Evolutionary conservation across 2,113 vertebrate genomes (phyloP), one percentile per base, ranked within the genome.

Genomic region (Epinephelus lanceolatus): DNA sequence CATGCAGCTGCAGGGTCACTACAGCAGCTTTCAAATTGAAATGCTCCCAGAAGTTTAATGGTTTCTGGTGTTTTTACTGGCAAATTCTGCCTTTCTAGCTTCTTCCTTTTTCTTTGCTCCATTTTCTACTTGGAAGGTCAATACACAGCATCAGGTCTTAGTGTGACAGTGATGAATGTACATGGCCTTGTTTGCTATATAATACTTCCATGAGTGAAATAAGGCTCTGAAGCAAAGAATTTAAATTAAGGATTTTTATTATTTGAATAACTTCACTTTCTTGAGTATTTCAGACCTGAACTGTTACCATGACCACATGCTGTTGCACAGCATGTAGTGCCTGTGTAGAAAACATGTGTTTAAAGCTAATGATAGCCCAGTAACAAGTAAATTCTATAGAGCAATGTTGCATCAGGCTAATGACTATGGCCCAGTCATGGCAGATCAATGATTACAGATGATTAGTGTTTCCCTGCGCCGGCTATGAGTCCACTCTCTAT

Each of bases 381-480:
- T 61, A 69, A 53, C 72, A 88, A 61, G 25, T 42, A 10, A 83
- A 83, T 71, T 68, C 86, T 66, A 27, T 66, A 49, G 70, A 84
- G 81, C 42, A 76, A 91, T 79, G 60, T 78, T 87, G 68, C 80
- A 83, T 89, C 85, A 84, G 70, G 76, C 86, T 85, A 90, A 93
- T 89, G 81, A 86, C 52, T 18, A 14, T 30, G 47, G 65, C 82
- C 70, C 53, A 70, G 30, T 81, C 81, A 86, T 72, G 76, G 51
- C 68, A 86, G 85, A 90, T 87, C 80, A 79, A 71, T 88, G 88
- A 90, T 90, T 88, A 84, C 78, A 79, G 70, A 91, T 89, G 84
- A 92, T 87, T 86, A 86, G 86, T 70, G 69, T 74, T 74, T 87
- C 79, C 55, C 66, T 55, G 49, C 33, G 69, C 71, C 30, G 71